Base-by-base conservation (phyloP, 2,797 vertebrate genomes). In the Adelosebastes latens region DNA sequence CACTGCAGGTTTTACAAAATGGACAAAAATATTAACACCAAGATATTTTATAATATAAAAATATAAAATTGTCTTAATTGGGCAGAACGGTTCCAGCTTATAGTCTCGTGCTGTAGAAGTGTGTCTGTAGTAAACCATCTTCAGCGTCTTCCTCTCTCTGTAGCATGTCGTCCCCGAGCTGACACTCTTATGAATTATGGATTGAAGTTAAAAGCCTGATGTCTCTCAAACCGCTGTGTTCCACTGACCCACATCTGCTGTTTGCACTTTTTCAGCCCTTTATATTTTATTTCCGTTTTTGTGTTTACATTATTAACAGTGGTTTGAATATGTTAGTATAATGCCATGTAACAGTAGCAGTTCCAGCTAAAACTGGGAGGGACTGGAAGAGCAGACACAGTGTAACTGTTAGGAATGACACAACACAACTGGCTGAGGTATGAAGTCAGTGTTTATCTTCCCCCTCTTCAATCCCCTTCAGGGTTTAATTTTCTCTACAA, bases 221-320 rank as follows among this genome's bases (percentile, higher is more conserved):
- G 68, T 82, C 77, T 84, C 69, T 83, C 53, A 74, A 52, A 34
- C 58, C 20, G 3, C 29, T 10, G 18, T 39, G 80, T 68, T 80
- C 75, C 73, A 86, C 84, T 92, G 87, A 87, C 83, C 84, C 83
- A 90, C 60, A 89, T 89, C 81, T 81, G 80, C 72, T 55, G 27
- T 22, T 68, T 63, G 55, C 53, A 65, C 20, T 52, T 29, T 46
- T 29, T 46, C 11, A 16, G 25, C 8, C 29, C 16, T n/a, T 16
- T 73, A 6, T 16, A 18, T 29, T 53, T 18, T n/a, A 18, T 55
- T 68, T 16, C 14, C 10, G 36, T 27, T 20, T 2, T 49, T 25
- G 6, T 52, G 31, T 83, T 77, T 59, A 68, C 34, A 81, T 16
- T 6, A 2, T 31, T 4, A 16, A 22, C 27, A 49, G 32, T 16